These are phyloP conservation scores for Amphibalanus amphitrite DNA, from an alignment of 1,140 invertebrate genomes.

Conservation along the genomic window DNA sequence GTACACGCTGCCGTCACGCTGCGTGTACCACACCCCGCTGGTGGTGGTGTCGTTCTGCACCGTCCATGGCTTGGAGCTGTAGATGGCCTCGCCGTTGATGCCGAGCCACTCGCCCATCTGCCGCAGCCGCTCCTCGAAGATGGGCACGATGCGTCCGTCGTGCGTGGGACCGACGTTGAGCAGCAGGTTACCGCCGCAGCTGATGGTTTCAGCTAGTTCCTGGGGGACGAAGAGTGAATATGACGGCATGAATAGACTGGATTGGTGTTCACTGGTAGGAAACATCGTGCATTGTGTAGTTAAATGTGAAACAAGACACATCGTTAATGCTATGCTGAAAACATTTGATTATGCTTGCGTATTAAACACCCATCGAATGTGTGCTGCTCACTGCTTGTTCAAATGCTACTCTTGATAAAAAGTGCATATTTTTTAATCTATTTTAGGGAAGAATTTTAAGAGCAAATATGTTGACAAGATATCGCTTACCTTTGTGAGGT, in stretches of 20 bases:
- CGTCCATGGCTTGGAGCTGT: constrained; percentile 54
- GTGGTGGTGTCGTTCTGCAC: constrained; percentile 65
- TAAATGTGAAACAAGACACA: too few species aligned
- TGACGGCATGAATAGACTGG: too few species aligned
- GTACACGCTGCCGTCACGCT: constrained; percentile 21
- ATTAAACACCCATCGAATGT: too few species aligned
- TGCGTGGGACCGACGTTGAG: constrained; percentile 82
- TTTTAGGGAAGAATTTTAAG: too few species aligned
- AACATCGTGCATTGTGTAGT: too few species aligned
- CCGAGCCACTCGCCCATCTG: constrained; percentile 50
- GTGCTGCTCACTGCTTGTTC: too few species aligned
- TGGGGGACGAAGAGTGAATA: constrained; percentile 56
- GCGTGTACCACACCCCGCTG: constrained; percentile 31
- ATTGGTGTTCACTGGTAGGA: too few species aligned
- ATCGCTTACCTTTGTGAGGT: constrained; percentile 23
- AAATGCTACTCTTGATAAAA: too few species aligned
- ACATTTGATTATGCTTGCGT: too few species aligned
- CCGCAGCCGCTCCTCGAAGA: constrained; percentile 71
- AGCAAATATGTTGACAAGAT: constrained; percentile 5
- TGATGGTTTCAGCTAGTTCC: constrained; percentile 63
- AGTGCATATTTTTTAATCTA: too few species aligned
- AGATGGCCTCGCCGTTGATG: constrained; percentile 78
- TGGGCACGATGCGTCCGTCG: constrained; percentile 67
- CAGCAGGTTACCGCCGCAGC: constrained; percentile 74
- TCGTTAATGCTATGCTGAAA: too few species aligned